Evolutionary conservation across 2,797 vertebrate species (phyloP).

Genomic region (Toxotes lorentzi): DNA sequence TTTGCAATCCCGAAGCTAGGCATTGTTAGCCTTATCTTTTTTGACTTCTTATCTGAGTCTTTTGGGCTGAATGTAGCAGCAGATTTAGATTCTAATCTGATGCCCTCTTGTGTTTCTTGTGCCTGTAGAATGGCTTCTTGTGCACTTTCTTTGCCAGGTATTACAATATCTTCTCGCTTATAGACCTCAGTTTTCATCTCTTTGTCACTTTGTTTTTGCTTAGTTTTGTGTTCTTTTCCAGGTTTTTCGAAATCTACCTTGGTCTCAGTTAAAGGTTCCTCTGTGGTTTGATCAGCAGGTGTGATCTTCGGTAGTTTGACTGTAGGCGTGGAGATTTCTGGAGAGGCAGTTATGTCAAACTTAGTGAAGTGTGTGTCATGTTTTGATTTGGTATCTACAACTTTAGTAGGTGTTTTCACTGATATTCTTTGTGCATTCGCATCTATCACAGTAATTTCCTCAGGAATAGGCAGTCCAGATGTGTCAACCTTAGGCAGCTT

Average conservation of each 20-base stretch:
- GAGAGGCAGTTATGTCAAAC: conserved; percentile 49
- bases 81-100: conserved; percentile 30
- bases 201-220: conserved; percentile 42
- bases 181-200: conserved; percentile 56
- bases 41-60: conserved; percentile 68
- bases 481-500: conserved; percentile 84
- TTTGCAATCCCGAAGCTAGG: conserved; percentile 68
- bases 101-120: conserved; percentile 28
- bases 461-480: conserved; percentile 80
- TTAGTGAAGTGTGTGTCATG: conserved; percentile 46
- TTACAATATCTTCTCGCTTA: conserved; percentile 68
- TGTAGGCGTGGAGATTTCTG: conserved; percentile 63
- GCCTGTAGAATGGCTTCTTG: conserved; percentile 3
- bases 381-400: conserved; percentile 69
- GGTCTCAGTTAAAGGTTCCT: conserved; percentile 62
- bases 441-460: conserved; percentile 84
- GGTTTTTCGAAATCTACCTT: conserved; percentile 55
- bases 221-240: conserved; percentile 49
- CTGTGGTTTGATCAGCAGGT: conserved; percentile 53
- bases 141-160: conserved; percentile 45
- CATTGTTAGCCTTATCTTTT: conserved; percentile 65
- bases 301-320: conserved; percentile 75
- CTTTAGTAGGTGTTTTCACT: conserved; percentile 82
- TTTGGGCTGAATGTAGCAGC: conserved; percentile 21
- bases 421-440: conserved; percentile 84